These are phyloP conservation scores for Meandrusa payeni DNA, from an alignment of 2,888 invertebrate species.

Conservation along the genomic window DNA sequence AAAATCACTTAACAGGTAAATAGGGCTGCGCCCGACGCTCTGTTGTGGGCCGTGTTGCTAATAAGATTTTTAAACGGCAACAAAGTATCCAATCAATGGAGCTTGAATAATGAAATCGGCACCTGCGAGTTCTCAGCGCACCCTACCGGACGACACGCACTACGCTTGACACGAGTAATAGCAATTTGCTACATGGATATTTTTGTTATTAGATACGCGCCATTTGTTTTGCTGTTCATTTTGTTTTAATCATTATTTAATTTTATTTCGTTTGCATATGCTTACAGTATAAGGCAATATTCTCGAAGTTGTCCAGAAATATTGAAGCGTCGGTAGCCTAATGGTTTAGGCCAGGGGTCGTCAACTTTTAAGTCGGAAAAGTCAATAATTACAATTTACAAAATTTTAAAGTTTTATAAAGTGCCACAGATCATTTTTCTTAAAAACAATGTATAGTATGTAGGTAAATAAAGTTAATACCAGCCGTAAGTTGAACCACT, in stretches of 20 bases:
- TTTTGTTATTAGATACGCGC: conserved; percentile 14
- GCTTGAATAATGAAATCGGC: conserved; percentile 79
- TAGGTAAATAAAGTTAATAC: too few relatives aligned
- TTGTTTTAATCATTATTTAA: not conserved
- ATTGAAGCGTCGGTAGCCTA: too few relatives aligned
- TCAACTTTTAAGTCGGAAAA: too few relatives aligned
- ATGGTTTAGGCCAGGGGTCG: too few relatives aligned
- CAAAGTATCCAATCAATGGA: conserved; percentile 80
- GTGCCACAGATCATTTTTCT: too few relatives aligned
- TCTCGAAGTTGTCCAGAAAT: too few relatives aligned
- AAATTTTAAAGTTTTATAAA: too few relatives aligned
- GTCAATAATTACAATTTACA: too few relatives aligned
- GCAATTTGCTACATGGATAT: conserved; percentile 34
- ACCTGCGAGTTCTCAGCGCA: conserved; percentile 74
- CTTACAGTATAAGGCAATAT: too few relatives aligned
- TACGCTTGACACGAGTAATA: conserved; percentile 38
- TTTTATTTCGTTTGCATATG: not conserved
- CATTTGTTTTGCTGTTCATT: conserved; percentile 3
- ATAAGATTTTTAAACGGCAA: conserved; percentile 80
- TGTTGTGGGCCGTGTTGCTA: conserved; percentile 75
- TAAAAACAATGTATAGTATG: too few relatives aligned
- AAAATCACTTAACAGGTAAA: conserved; percentile 78
- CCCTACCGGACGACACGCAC: conserved; percentile 73
- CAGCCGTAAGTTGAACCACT: too few relatives aligned
- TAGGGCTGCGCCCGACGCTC: conserved; percentile 57